Evolutionary conservation across 2,888 invertebrate species (phyloP), one percentile per base, ranked within the genome.

Genomic region (Euspilapteryx auroguttella): DNA sequence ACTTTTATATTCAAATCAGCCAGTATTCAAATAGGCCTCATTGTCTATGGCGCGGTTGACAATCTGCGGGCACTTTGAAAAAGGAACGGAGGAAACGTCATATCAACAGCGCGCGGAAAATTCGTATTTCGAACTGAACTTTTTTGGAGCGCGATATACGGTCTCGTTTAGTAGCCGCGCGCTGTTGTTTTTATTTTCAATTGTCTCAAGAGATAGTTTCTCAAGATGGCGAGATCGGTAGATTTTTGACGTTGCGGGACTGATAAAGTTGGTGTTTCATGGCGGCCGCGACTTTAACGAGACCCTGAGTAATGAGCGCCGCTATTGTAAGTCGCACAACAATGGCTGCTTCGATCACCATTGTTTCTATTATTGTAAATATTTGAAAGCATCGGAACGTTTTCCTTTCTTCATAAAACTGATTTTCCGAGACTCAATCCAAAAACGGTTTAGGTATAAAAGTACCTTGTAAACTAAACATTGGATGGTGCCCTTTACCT

Each of bases 1-100:
- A 66, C 63, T 66, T 71, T 75, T 75, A 75, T 75, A 75, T 75
- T 75, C 68, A 75, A 73, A 75, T 73, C 54, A 51, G 43, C 34
- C 41, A n/a, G 57, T 56, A 75, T 75, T 73, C 64, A 73, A 73
- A 68, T 66, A 52, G 38, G 54, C 47, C 20, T 55, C 61, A 58
- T 63, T 62, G 65, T 68, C 73, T 71, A 69, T 66, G 59, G 56
- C 48, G 42, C 45, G 46, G 61, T 64, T 71, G 71, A 73, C 71
- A 73, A 63, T 69, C 63, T 61, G 66, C 65, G 61, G 58, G 56
- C 61, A 58, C n/a, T n/a, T n/a, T n/a, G 55, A 58, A 69, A 71
- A 73, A 73, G 59, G 59, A 65, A 56, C 56, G 53, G 56, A 55
- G 55, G 57, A 63, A 57, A 63, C 45, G 63, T 69, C 69, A 68